Evolutionary conservation across 2,888 invertebrate genomes (phyloP), one percentile per base, ranked within the genome.

Genomic region (Heliconius ethilla): DNA sequence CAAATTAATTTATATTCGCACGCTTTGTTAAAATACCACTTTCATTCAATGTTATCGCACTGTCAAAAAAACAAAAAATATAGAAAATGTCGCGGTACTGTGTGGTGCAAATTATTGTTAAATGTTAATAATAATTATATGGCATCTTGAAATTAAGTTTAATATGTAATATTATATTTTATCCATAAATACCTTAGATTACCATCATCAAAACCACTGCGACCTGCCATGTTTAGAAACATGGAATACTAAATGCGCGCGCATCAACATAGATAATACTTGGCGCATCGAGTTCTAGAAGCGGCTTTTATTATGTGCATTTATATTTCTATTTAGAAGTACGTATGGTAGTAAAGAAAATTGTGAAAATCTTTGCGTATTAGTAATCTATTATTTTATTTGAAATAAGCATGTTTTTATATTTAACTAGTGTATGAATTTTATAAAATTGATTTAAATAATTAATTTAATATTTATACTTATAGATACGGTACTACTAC

Each of bases 161-260:
- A 79, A 79, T 51, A 70, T 65, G 72, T 75, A 79, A 81, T 79
- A 77, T 79, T 72, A 79, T 80, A 82, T 81, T 89, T 89, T 87
- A 85, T 85, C 79, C 87, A 85, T 89, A 89, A 91, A 91, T 93
- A 97, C 97, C 97, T 97, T 94, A 96, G 95, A 96, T 97, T 95
- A 92, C 95, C 94, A 94, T 96, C 97, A 92, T 97, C 97, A 95
- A 96, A 97, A 95, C 96, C 96, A 96, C 96, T 96, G 95, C 97
- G 97, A 95, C 97, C 97, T 96, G 97, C 97, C 97, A 97, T 97
- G 96, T 97, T 97, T 96, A 96, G 95, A 95, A 95, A 94, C 94
- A 94, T 92, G 93, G 93, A 93, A 88, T 85, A 92, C 86, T 91
- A 89, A 89, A 87, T 89, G 93, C 92, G 93, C 94, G 93, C 91